A percentile compares a stretch with the other conserved stretches of the same genome.
These are phyloP conservation scores for Ophthalmolycus amberensis DNA, from an alignment of 2,113 vertebrate species.

Conservation along the genomic window DNA sequence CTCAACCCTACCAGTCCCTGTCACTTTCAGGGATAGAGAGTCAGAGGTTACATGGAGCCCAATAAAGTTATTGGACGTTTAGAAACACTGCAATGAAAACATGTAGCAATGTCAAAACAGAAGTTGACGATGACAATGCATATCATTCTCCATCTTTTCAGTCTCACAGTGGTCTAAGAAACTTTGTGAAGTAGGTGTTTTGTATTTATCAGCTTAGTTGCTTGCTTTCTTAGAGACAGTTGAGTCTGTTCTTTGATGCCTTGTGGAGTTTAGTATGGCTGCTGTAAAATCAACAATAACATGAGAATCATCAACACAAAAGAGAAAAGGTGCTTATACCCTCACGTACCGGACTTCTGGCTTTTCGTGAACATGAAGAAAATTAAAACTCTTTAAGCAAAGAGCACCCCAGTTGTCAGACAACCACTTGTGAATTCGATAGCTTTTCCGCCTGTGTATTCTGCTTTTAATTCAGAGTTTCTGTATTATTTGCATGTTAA, in stretches of 20 bases:
- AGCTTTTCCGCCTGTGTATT: slow-evolving; percentile 48
- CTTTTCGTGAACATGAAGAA: slow-evolving; percentile 31
- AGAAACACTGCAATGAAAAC: slow-evolving; percentile 19
- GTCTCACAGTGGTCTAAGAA: neutral
- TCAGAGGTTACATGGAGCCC: slow-evolving; percentile 39
- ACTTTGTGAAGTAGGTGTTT: neutral
- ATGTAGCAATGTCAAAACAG: slow-evolving; percentile 14
- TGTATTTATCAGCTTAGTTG: neutral
- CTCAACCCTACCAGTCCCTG: slow-evolving; percentile 56
- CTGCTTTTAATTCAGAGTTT: slow-evolving; percentile 64
- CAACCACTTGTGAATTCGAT: slow-evolving; percentile 67
- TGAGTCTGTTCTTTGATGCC: neutral
- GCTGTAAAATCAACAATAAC: slow-evolving; percentile 23
- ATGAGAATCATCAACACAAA: slow-evolving; percentile 18
- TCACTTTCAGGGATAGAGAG: slow-evolving; percentile 53
- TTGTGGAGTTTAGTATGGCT: slow-evolving; percentile 2
- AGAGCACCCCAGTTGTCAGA: slow-evolving; percentile 49
- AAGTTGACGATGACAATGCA: slow-evolving; percentile 5
- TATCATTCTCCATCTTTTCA: neutral
- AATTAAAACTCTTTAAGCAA: slow-evolving; percentile 51
- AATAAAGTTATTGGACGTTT: slow-evolving; percentile 50
- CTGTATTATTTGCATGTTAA: slow-evolving; percentile 78
- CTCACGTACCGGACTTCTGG: slow-evolving; percentile 16
- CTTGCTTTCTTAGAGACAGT: neutral
- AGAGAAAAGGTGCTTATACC: slow-evolving; percentile 6